A percentile compares a stretch with the other conserved stretches of the same genome.
These are phyloP conservation scores for Rhopilema esculentum DNA, from an alignment of 30 jellyfish, hydroid and myxozoan species.

Conservation along the genomic window DNA sequence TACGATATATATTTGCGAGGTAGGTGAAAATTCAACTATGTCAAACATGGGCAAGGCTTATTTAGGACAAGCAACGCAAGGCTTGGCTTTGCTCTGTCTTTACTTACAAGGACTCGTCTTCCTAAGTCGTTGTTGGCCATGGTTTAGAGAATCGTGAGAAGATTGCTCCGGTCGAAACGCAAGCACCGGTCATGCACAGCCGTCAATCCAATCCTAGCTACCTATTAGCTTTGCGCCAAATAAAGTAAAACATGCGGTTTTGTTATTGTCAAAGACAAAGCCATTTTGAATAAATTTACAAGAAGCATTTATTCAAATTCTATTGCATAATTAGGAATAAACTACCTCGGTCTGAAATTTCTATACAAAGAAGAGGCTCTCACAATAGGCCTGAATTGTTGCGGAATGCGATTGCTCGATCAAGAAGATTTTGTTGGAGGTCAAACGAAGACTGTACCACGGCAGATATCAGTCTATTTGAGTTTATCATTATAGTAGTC, in stretches of 20 bases:
- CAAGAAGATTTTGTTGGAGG: neutral
- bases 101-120: conserved; percentile 70
- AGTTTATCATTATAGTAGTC: neutral
- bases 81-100: neutral
- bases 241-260: conserved; percentile 68
- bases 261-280: conserved; percentile 44
- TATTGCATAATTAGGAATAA: neutral
- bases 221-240: conserved; percentile 55
- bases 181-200: conserved; percentile 62
- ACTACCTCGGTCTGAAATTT: neutral
- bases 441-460: neutral
- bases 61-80: conserved; percentile 7
- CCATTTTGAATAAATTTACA: conserved; percentile 69
- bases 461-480: neutral
- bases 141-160: conserved; percentile 13
- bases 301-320: neutral
- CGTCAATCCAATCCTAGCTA: conserved; percentile 42
- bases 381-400: neutral
- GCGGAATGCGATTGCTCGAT: neutral
- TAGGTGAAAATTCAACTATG: conserved; percentile 3
- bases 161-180: conserved; percentile 36
- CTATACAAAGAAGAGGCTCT: neutral
- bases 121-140: conserved; percentile 66
- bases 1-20: neutral
- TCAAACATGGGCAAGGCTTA: neutral